Base-by-base conservation (phyloP, 2,888 invertebrate genomes). In the Quadriops clusia region DNA sequence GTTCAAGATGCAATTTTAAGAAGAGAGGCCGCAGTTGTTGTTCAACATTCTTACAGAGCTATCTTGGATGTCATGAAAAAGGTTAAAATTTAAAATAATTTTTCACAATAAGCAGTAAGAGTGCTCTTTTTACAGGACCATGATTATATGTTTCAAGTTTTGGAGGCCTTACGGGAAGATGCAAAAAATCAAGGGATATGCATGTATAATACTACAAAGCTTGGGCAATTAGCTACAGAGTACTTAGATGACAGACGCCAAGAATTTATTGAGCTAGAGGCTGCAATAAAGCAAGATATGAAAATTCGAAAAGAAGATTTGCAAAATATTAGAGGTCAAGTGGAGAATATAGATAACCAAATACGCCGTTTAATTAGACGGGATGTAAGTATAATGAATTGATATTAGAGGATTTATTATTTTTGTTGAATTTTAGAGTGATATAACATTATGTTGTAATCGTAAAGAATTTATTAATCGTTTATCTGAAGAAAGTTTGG, bases 141-240 rank as follows among this genome's bases (percentile, higher is more conserved):
- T 0, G 62, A 72, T 3, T 73, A 73, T 46, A 77, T 72, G 43
- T 73, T 76, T 27, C 68, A 68, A 1, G 69, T 77, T 3, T 49
- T 77, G 32, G 64, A 65, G 21, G 66, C 69, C 1, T 53, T 78
- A 24, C 65, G 67, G 41, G 47, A 64, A 12, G 76, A 79, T 47
- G 69, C 70, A 35, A 56, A 64, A 22, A 63, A 64, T 6, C 77
- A 77, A 53, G 70, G 72, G 23, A 67, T 67, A 45, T 68, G 76
- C 37, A 62, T 78, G 42, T 64, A 74, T 52, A 69, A 67, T 13
- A 70, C 74, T 1, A 76, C 73, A 1, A 65, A 71, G 45, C 67
- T 77, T 61, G 77, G 77, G 0, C 77, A 78, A 45, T 53, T 76
- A 1, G 76, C 74, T 1, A 67, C 70, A 43, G 77, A 78, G 48